Evolutionary conservation across 2,888 invertebrate genomes (phyloP), one percentile per base, ranked within the genome.

Genomic region (Lomographa bimaculata): DNA sequence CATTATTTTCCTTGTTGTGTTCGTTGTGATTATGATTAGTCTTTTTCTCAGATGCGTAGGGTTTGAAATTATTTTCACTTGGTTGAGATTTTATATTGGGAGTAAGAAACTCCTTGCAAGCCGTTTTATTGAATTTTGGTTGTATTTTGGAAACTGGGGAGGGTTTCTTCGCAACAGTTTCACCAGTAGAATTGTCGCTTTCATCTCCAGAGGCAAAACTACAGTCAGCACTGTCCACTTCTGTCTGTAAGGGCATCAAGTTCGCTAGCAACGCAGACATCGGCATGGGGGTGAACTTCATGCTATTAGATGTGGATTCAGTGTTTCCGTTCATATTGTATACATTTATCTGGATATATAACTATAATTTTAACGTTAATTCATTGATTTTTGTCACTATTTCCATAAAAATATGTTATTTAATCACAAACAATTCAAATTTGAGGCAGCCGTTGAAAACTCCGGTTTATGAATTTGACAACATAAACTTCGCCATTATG

Each of bases 201-300:
- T 82, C 85, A 27, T 82, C 81, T 7, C 57, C 71, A 2, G 79
- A 78, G 3, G 60, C 54, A 39, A 69, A 78, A 55, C 83, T 82
- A 6, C 68, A 58, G 19, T 84, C 79, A 1, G 70, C 71, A 24
- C 71, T 76, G 19, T 76, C 70, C 5, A 57, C 59, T 27, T 69
- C 54, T 17, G 68, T 60, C 46, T 79, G 70, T 27, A 85, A 49
- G 18, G 81, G 74, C 69, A 71, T 70, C 50, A 89, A 72, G 55
- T 78, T 80, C 1, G 85, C 85, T 7, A 89, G 57, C 54, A 90
- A 71, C 37, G 73, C 81, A 38, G 87, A 81, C 74, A 90, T 80
- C 6, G 89, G 86, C 81, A 89, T 79, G 6, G 89, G 89, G 19
- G 76, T 71, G 48, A 85, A 86, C 50, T 87, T 87, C 34, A 77